These are phyloP conservation scores for Allophyes oxyacanthae DNA, from an alignment of 2,888 invertebrate genomes.

Conservation along the genomic window DNA sequence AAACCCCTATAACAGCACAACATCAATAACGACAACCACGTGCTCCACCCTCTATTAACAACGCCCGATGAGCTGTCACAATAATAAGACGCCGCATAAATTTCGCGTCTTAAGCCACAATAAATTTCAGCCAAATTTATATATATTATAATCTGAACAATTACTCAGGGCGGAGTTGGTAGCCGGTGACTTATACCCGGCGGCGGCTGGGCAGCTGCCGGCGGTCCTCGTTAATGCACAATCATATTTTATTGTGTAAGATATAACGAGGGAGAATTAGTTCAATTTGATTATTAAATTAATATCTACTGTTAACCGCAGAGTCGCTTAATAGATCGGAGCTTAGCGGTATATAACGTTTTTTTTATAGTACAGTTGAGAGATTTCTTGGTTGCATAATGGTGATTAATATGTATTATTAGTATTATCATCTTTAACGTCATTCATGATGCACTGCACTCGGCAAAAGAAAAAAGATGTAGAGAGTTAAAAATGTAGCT, in stretches of 20 bases:
- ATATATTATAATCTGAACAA: conserved; percentile 80
- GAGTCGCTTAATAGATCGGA: conserved; percentile 4
- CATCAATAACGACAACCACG: neutral
- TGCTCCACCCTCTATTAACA: conserved; percentile 59
- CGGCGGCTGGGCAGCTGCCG: conserved; percentile 56
- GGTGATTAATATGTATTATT: too few species aligned
- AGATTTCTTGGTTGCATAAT: too few species aligned
- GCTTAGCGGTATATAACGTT: neutral
- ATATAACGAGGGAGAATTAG: conserved; percentile 52
- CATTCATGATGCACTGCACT: too few species aligned
- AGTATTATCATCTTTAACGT: too few species aligned
- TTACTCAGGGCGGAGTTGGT: conserved; percentile 69
- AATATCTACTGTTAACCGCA: conserved; percentile 40
- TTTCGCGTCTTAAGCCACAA: conserved; percentile 70
- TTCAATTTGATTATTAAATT: conserved; percentile 57
- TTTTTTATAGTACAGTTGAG: too few species aligned
- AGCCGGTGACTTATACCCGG: conserved; percentile 66
- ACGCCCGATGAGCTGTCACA: conserved; percentile 78
- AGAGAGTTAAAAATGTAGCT: too few species aligned
- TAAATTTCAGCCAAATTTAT: conserved; percentile 73
- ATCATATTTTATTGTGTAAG: conserved; percentile 67
- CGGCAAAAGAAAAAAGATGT: too few species aligned
- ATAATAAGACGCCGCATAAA: conserved; percentile 82
- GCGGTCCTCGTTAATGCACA: conserved; percentile 58
- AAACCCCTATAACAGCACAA: neutral